Evolutionary conservation across 1,140 invertebrate genomes (phyloP).

Genomic region (Listronotus oregonensis): DNA sequence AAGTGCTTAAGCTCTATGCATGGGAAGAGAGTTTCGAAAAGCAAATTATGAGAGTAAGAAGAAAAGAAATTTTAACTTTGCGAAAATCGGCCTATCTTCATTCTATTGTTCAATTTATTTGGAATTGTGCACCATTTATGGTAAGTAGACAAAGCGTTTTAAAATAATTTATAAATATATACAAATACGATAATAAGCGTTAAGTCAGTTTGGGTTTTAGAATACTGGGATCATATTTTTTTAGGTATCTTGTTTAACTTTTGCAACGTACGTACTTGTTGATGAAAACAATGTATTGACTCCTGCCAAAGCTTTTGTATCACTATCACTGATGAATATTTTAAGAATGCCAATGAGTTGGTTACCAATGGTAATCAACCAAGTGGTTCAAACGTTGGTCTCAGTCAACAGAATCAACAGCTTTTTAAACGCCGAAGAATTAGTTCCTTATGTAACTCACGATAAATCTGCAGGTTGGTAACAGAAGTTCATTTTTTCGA

Average conservation of each 20-base stretch:
- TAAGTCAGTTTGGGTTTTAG: too few relatives aligned
- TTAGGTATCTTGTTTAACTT: conserved; percentile 88
- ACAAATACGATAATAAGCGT: not conserved
- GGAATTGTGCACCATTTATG: conserved; percentile 94
- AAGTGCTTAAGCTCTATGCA: conserved; percentile 39
- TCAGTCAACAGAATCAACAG: conserved; percentile 84
- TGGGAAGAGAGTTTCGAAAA: conserved; percentile 76
- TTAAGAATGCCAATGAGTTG: conserved; percentile 90
- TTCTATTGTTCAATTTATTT: conserved; percentile 89
- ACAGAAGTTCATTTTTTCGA: too few relatives aligned
- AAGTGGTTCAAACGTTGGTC: conserved; percentile 77
- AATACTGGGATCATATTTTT: conserved; percentile 13
- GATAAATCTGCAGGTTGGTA: conserved; percentile 73
- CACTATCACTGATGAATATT: conserved; percentile 96
- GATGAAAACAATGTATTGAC: conserved; percentile 83
- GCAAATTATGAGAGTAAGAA: conserved; percentile 80
- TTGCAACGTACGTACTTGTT: conserved; percentile 85
- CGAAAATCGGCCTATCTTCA: conserved; percentile 85
- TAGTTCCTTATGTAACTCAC: conserved; percentile 75
- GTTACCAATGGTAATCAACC: conserved; percentile 86
- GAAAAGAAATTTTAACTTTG: conserved; percentile 82
- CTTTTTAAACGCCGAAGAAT: conserved; percentile 86
- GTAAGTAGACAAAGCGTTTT: too few relatives aligned
- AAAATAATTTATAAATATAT: too few relatives aligned
- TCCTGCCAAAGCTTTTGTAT: conserved; percentile 92